Base-by-base conservation (phyloP, 2,113 vertebrate genomes). In the Eptatretus burgeri region DNA sequence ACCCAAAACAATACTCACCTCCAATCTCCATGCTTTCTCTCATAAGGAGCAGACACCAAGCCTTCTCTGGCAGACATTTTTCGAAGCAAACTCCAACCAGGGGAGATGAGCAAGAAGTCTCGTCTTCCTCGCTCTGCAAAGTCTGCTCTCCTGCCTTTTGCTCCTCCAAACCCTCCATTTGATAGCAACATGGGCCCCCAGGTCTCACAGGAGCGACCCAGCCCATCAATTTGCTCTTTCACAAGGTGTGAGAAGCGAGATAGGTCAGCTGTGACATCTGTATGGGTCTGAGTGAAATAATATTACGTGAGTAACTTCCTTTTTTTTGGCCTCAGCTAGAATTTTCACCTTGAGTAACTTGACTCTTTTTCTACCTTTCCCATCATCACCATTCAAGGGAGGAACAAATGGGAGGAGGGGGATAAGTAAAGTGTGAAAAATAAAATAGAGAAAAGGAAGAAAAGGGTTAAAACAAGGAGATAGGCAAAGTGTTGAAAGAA, bases 71-170 rank as follows among this genome's bases (percentile, higher is more conserved):
- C 80, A 0, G 75, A 77, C 8, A 81, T 69, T 50, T 73, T 75
- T 56, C 83, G 84, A 71, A 87, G 75, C 52, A 68, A 74, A 63
- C 72, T 76, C 83, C 81, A 81, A 1, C 78, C 78, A 0, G 68
- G 67, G 49, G 76, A 81, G 65, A 79, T 82, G 67, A 75, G 7
- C 5, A 84, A 80, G 62, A 64, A 72, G 72, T 83, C 79, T 51
- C 76, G 69, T 2, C 77, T 70, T 16, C 1, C 65, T 1, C 80
- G 82, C 76, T 77, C 78, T 2, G 79, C 71, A 49, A 80, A 70
- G 10, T 75, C 80, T 49, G 76, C 77, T 65, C 51, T 71, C 27
- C 27, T 41, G 3, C 27, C 27, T 41, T 41, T 41, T 41, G 27
- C 27, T 41, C 27, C 27, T 41, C 27, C 27, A 41, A 41, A 41